A percentile compares a stretch with the other conserved stretches of the same genome.
Conservation (phyloP, 2,888 invertebrate species). For the Odontocerum albicorne region DNA sequence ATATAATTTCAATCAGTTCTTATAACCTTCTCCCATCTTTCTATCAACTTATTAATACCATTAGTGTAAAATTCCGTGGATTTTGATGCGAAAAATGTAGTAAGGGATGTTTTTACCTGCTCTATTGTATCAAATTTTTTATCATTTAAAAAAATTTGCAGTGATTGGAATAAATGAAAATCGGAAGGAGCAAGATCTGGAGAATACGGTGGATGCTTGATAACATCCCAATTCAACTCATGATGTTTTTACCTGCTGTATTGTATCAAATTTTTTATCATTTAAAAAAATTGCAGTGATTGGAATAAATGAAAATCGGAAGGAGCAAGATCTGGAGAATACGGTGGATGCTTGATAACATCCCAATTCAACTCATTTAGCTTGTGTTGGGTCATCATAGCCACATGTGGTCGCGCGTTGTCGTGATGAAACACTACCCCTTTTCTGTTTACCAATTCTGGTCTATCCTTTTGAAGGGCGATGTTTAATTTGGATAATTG, state of each 20-base stretch:
- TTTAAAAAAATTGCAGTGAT: no score
- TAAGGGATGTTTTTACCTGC: no score
- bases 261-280: no score
- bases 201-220: constrained; percentile 22
- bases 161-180: constrained; percentile 21
- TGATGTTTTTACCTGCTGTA: no score
- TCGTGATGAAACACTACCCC: constrained; percentile 12
- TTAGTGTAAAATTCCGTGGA: no score
- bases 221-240: constrained; percentile 23
- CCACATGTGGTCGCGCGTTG: constrained; percentile 17
- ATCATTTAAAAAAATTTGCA: no score
- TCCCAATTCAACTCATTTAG: constrained; percentile 22
- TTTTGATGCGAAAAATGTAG: no score
- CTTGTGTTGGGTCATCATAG: constrained; percentile 22
- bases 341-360: constrained; percentile 24
- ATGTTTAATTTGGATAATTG: constrained; percentile 21
- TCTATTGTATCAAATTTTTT: no score
- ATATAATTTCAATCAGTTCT: no score
- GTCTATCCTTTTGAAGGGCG: constrained; percentile 22
- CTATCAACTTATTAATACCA: no score
- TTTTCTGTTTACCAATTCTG: no score
- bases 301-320: constrained; percentile 22
- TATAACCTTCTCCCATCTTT: no score
- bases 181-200: constrained; percentile 22
- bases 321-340: constrained; percentile 19